Evolutionary conservation across 2,113 vertebrate genomes (phyloP).

Genomic region (Pipa parva): DNA sequence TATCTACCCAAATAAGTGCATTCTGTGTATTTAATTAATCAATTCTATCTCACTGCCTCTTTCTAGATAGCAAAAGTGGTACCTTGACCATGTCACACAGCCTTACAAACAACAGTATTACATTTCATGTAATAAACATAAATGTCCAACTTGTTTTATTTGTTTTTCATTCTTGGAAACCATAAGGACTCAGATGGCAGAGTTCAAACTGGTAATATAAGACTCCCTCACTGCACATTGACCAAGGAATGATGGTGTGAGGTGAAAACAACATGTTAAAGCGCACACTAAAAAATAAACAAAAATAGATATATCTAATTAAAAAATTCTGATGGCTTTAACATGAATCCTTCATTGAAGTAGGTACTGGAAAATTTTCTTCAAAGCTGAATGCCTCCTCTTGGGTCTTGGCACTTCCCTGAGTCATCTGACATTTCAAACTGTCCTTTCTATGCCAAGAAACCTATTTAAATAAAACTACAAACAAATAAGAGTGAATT

Average conservation of each 20-base stretch:
- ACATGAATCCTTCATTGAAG: conserved; percentile 46
- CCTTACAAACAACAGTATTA: neutral
- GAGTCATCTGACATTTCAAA: conserved; percentile 54
- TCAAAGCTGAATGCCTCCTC: conserved; percentile 45
- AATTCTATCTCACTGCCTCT: no score
- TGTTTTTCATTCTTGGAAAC: neutral
- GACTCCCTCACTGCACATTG: neutral
- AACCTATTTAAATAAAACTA: conserved; percentile 45
- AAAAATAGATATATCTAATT: conserved; percentile 34
- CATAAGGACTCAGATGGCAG: neutral
- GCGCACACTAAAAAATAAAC: conserved; percentile 34
- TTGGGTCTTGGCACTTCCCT: conserved; percentile 58
- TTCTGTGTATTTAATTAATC: no score
- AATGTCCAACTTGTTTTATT: neutral
- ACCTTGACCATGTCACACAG: neutral
- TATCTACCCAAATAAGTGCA: neutral
- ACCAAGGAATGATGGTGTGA: conserved; percentile 36
- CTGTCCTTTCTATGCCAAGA: conserved; percentile 44
- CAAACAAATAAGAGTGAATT: no score
- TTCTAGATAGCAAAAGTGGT: neutral
- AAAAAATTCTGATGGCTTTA: conserved; percentile 52
- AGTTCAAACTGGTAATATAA: neutral
- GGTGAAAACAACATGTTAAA: conserved; percentile 36
- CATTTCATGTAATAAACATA: neutral
- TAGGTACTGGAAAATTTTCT: conserved; percentile 37